Evolutionary conservation across 2,797 vertebrate species (phyloP), one percentile per base, ranked within the genome.

Genomic region (Allobates femoralis): DNA sequence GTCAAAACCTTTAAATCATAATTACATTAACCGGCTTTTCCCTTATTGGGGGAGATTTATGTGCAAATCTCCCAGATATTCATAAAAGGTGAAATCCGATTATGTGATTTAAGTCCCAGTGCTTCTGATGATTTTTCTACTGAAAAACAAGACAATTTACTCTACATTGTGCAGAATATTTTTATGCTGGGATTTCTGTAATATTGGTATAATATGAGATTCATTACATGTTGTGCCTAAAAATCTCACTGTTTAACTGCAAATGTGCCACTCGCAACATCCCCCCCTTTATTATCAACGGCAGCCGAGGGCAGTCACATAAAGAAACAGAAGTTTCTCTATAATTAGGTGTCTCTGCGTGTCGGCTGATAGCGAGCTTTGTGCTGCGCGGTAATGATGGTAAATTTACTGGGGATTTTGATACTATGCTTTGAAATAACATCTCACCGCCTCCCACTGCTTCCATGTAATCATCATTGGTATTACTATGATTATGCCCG

Each of bases 351-450:
- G 37, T 28, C 73, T 64, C 73, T 34, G 71, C 83, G 5, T 62
- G 73, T 15, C 56, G 62, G 71, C 53, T 50, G 56, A 4, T 62
- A 51, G 26, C 19, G 41, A 28, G 18, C 58, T 50, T 77, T 21
- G 30, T 21, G 62, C 74, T 37, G 30, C 12, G 62, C 83, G 12
- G 69, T 58, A 79, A 67, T 69, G 51, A 78, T 53, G 74, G 67
- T 85, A 53, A 53, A 66, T 77, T 77, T 85, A 78, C 58, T 53
- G 60, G 21, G 41, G 71, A 75, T 74, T 83, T 84, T 62, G 67
- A 77, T 64, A 53, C 73, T 51, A 66, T 62, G 30, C n/a, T 84
- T 53, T 62, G 58, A 53, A 77, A 84, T 76, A 84, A 75, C 34
- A 84, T 66, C 0, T 26, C 58, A 5, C 3, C 46, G 62, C 56